These are phyloP conservation scores for Drosophila antonietae DNA, from an alignment of 2,888 invertebrate genomes.

Conservation along the genomic window DNA sequence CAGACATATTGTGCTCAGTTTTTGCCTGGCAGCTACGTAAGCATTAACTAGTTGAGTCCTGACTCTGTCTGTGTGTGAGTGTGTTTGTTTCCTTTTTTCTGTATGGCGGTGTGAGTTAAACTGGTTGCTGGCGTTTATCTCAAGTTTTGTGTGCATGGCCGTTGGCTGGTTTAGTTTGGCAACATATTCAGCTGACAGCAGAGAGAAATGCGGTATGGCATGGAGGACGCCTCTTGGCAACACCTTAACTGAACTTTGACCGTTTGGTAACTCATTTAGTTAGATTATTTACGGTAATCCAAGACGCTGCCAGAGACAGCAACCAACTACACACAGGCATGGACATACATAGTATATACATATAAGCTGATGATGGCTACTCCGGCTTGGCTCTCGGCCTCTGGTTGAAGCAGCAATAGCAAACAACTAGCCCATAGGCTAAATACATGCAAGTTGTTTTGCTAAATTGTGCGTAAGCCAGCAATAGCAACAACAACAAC, in stretches of 20 bases:
- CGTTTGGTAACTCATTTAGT: constrained; percentile 78
- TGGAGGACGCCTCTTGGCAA: constrained; percentile 49
- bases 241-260: constrained; percentile 76
- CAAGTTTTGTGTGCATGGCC: constrained; percentile 43
- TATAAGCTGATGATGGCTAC: constrained; percentile 7
- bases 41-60: constrained; percentile 31
- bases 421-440: constrained; percentile 55
- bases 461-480: constrained; percentile 79
- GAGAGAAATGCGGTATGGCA: constrained; percentile 8
- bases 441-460: constrained; percentile 79
- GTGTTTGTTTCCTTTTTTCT: no score
- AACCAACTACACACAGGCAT: constrained; percentile 12
- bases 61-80: background rate
- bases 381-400: constrained; percentile 28
- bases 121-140: constrained; percentile 38
- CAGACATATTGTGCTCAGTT: constrained; percentile 26
- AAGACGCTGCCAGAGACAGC: constrained; percentile 58
- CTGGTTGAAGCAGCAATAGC: constrained; percentile 14
- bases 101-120: background rate
- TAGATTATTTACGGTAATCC: constrained; percentile 79
- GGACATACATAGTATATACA: background rate
- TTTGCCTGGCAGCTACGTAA: constrained; percentile 34
- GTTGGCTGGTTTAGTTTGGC: constrained; percentile 44
- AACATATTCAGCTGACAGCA: constrained; percentile 28
- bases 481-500: constrained; percentile 41